A percentile compares a stretch with the other conserved stretches of the same genome.
These are phyloP conservation scores for Forbesichthys papilliferus DNA, from an alignment of 2,113 vertebrate species.

Conservation along the genomic window DNA sequence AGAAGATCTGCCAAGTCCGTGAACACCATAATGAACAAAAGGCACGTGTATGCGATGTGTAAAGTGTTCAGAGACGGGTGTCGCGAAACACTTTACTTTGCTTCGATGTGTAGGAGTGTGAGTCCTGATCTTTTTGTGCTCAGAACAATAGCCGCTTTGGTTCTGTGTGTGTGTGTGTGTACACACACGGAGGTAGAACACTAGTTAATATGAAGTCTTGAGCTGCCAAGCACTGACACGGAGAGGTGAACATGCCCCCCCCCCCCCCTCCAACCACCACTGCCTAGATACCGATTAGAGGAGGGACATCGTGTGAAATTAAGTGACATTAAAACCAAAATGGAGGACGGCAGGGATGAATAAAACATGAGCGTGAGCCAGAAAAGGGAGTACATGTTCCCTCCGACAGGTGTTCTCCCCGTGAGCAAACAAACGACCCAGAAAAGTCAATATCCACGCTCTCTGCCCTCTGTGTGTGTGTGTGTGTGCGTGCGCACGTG, in stretches of 20 bases:
- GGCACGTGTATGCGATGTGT: conserved; percentile 28
- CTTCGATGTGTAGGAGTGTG: neutral
- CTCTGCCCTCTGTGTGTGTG: conserved; percentile 25
- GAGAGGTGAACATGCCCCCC: neutral
- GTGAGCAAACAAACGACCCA: conserved; percentile 58
- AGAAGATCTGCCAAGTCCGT: conserved; percentile 40
- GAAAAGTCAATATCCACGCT: conserved; percentile 56
- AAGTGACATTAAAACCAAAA: conserved; percentile 13
- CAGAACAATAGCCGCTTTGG: neutral
- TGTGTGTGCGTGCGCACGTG: conserved; percentile 38
- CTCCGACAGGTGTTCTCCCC: conserved; percentile 62
- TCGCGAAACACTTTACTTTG: conserved; percentile 1
- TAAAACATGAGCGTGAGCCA: conserved; percentile 31
- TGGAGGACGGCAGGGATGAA: conserved; percentile 9
- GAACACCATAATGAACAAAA: neutral
- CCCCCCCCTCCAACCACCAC: too few relatives aligned
- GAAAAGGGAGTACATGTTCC: conserved; percentile 38
- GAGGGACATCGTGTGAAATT: neutral
- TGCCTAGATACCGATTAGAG: neutral
- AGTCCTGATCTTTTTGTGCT: neutral
- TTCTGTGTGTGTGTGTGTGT: neutral
- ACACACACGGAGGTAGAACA: conserved; percentile 38
- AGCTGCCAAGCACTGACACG: conserved; percentile 9
- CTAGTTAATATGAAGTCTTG: conserved; percentile 67
- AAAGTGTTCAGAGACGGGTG: conserved; percentile 8